Conservation (phyloP, 2,113 vertebrate species). For the Pteruthius melanotis region DNA sequence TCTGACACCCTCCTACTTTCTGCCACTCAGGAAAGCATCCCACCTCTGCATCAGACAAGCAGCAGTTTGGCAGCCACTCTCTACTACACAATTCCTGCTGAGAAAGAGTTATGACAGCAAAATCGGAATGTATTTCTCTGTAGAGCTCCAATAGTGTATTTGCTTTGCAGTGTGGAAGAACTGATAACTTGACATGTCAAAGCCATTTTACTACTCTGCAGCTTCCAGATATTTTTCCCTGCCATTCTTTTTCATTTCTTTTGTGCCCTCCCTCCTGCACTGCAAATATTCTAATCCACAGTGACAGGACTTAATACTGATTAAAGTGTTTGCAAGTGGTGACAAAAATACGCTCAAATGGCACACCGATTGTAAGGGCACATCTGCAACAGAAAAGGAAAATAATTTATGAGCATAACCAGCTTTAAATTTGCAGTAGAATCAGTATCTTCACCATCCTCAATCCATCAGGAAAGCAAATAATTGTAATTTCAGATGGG, state of each 20-base stretch:
- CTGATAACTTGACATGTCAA: not conserved
- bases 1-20: not conserved
- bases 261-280: not conserved
- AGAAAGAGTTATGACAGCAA: not conserved
- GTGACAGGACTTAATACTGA: not conserved
- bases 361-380: not conserved
- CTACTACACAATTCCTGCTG: not conserved
- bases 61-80: not conserved
- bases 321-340: constrained; percentile 11
- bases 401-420: not conserved
- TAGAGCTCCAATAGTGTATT: not conserved
- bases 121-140: not conserved
- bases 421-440: constrained; percentile 41
- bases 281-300: not conserved
- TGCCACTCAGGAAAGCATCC: not conserved
- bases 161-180: not conserved
- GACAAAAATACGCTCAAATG: constrained; percentile 44
- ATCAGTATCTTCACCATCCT: not conserved
- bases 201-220: not conserved
- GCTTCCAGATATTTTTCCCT: not conserved
- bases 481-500: not conserved
- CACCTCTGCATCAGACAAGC: not conserved
- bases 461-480: not conserved
- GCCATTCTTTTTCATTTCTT: not conserved
- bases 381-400: not conserved